These are phyloP conservation scores for Xanthostigma xanthostigma DNA, from an alignment of 2,888 invertebrate species.

Conservation along the genomic window DNA sequence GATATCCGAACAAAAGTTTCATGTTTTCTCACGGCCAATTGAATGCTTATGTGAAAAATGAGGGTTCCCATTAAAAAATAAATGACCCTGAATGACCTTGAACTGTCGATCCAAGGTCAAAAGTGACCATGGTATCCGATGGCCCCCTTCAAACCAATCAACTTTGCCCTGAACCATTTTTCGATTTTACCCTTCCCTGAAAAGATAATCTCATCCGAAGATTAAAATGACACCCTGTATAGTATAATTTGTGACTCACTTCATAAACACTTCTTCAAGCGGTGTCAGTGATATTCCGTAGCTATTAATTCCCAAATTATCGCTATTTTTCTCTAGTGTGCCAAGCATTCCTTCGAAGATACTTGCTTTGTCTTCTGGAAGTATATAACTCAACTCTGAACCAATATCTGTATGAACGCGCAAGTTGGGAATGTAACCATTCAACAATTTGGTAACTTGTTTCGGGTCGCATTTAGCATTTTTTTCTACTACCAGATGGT, in stretches of 20 bases:
- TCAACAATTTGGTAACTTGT: slow-evolving; percentile 36
- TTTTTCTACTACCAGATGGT: slow-evolving; percentile 43
- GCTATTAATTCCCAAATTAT: slow-evolving; percentile 43
- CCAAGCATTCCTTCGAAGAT: slow-evolving; percentile 45
- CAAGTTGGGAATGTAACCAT: slow-evolving; percentile 41
- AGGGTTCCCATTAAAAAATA: no score
- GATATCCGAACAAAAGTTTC: no score
- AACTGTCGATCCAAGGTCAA: no score
- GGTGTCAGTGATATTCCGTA: slow-evolving; percentile 66
- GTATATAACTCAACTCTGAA: slow-evolving; percentile 46
- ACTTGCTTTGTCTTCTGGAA: slow-evolving; percentile 39
- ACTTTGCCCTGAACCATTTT: no score
- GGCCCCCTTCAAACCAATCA: no score
- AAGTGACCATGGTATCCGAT: no score
- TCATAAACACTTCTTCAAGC: slow-evolving; percentile 69
- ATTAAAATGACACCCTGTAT: no score
- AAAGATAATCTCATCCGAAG: no score
- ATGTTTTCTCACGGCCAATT: no score
- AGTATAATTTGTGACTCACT: slow-evolving; percentile 23
- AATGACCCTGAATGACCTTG: no score
- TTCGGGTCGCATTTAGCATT: slow-evolving; percentile 27
- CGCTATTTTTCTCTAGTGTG: slow-evolving; percentile 40
- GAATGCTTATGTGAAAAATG: no score
- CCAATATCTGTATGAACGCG: slow-evolving; percentile 49
- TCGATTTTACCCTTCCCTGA: no score